These are phyloP conservation scores for Hirtodrosophila confusa DNA, from an alignment of 2,888 invertebrate genomes.

Conservation along the genomic window DNA sequence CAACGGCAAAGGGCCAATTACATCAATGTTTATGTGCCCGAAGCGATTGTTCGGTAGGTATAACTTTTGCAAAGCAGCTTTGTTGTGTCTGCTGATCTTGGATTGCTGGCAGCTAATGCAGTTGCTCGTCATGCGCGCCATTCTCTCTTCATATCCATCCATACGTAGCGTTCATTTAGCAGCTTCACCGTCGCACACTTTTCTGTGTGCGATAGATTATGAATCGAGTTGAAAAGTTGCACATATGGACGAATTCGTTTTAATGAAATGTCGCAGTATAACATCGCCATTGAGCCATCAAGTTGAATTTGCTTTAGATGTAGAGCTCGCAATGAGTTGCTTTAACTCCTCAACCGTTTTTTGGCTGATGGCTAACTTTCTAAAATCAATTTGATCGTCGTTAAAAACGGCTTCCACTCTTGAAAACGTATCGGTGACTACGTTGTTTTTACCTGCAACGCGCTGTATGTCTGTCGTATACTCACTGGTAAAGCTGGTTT, in stretches of 20 bases:
- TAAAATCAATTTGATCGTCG: slow-evolving; percentile 18
- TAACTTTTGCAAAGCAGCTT: slow-evolving; percentile 7
- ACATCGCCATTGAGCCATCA: not conserved
- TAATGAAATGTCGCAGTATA: slow-evolving; percentile 15
- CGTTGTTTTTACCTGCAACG: slow-evolving; percentile 19
- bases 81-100: slow-evolving; percentile 18
- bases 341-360: slow-evolving; percentile 9
- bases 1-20: slow-evolving; percentile 25
- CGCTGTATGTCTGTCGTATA: not conserved
- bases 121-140: slow-evolving; percentile 1
- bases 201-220: slow-evolving; percentile 13
- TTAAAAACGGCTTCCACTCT: slow-evolving; percentile 17
- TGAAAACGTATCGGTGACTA: slow-evolving; percentile 8
- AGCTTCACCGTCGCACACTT: slow-evolving; percentile 12
- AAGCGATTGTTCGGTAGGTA: slow-evolving; percentile 20
- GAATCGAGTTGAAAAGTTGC: slow-evolving; percentile 15
- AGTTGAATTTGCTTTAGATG: not conserved
- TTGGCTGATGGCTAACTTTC: slow-evolving; percentile 5
- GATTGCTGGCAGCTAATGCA: slow-evolving; percentile 21
- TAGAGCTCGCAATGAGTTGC: not conserved
- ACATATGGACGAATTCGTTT: slow-evolving; percentile 12
- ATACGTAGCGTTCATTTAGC: slow-evolving; percentile 21
- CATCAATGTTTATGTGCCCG: not conserved
- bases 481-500: not conserved
- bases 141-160: slow-evolving; percentile 5